These are phyloP conservation scores for Panthera uncia DNA, from an alignment of 2,113 vertebrate genomes.

Conservation along the genomic window DNA sequence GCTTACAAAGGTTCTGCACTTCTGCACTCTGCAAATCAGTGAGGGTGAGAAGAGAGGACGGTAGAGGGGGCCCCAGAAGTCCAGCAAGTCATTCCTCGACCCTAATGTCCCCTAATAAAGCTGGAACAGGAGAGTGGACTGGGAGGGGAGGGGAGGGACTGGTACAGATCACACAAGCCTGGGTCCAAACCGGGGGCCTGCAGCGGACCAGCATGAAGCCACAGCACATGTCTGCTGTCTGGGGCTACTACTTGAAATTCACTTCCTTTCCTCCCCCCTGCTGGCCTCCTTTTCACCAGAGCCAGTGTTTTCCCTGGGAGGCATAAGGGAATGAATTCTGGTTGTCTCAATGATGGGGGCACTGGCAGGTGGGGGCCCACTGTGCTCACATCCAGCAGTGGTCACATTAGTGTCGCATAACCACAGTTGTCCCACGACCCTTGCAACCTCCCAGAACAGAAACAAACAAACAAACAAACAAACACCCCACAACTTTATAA, in stretches of 20 bases:
- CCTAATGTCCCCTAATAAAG: neutral
- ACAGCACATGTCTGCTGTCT: neutral
- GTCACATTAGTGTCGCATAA: neutral
- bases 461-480: neutral
- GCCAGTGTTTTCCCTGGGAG: too few species aligned
- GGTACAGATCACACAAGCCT: neutral
- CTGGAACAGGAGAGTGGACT: neutral
- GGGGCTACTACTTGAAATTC: neutral
- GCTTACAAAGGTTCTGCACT: neutral
- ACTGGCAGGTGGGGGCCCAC: neutral
- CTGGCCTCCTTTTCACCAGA: neutral
- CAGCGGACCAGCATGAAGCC: fast-evolving
- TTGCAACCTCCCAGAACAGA: neutral
- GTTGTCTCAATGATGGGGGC: neutral
- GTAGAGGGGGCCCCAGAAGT: neutral
- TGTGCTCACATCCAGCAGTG: too few species aligned
- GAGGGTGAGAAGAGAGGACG: neutral
- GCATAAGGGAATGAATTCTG: neutral
- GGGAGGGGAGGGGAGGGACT: fast-evolving
- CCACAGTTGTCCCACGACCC: neutral
- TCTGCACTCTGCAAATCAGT: neutral
- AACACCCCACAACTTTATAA: neutral
- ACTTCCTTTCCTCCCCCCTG: neutral
- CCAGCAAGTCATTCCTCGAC: neutral
- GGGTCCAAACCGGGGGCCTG: neutral